Base-by-base conservation (phyloP, 2,797 vertebrate genomes). In the Pempheris klunzingeri region DNA sequence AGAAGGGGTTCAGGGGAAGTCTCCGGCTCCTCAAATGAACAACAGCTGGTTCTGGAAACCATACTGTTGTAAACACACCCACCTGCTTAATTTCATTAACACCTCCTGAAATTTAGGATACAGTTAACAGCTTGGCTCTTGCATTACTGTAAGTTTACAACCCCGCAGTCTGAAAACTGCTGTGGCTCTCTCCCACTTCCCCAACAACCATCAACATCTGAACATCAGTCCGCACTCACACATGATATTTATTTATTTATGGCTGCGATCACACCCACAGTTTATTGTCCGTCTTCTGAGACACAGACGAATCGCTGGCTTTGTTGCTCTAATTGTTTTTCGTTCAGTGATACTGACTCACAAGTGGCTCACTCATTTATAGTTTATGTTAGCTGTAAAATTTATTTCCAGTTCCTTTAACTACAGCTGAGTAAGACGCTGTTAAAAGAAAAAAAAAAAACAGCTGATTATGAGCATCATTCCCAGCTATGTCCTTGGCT, bases 21-120 rank as follows among this genome's bases (percentile, higher is more conserved):
- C 62, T 83, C 52, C 15, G 55, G 43, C 18, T 69, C 47, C 24
- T 71, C 54, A 83, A 81, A 90, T 68, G 61, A 77, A 61, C 57
- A 80, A 77, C 87, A 87, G 82, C 84, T 92, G 82, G 34, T 34
- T 80, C 43, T 74, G 63, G 49, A 75, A 79, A 71, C 36, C 20
- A 59, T 43, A n/a, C 49, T 8, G 14, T 39, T 72, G 53, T 69
- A 83, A 91, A 87, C 61, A 71, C 58, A 44, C 54, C 82, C 80
- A 83, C 72, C 74, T 83, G 74, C 68, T 84, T 84, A 80, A 86
- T 89, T 91, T 86, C 82, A 91, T 87, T 85, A 90, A 90, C 87
- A 85, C 87, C 81, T 86, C 69, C 74, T 82, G 53, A 72, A 81
- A 78, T 84, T 78, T 77, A 83, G 78, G 76, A 71, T 71, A 67